phyloP scores from a whole-genome alignment of 1,140 invertebrate genomes.

The Macrosteles quadrilineatus region DNA sequence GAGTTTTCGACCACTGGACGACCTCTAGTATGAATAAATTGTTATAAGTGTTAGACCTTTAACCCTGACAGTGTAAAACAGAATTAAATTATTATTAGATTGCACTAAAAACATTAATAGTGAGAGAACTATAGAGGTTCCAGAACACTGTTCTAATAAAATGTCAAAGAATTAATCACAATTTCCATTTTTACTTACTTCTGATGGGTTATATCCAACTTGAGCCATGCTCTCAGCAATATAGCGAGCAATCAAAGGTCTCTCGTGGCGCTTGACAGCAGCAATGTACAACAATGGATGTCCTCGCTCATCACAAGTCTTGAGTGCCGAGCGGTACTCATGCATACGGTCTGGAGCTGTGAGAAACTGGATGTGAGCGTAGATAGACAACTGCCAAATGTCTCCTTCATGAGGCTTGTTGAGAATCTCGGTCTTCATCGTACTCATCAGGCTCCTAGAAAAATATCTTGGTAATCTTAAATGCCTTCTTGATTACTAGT shows the following conservation, averaged over 20 bases:
- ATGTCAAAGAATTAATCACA: too few species aligned
- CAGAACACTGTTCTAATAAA: too few species aligned
- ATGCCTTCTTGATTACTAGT: too few species aligned
- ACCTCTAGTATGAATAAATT: too few species aligned
- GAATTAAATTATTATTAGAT: too few species aligned
- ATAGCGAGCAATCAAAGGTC: constrained; percentile 12
- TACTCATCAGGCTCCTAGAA: background rate
- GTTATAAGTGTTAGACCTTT: too few species aligned
- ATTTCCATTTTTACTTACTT: background rate
- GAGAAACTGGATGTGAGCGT: background rate
- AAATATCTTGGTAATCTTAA: too few species aligned
- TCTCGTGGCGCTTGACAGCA: background rate
- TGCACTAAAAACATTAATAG: too few species aligned
- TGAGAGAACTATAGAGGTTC: too few species aligned
- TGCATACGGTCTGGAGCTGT: background rate
- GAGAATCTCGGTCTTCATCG: background rate
- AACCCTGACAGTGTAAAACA: too few species aligned
- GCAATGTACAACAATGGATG: background rate
- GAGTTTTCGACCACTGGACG: too few species aligned
- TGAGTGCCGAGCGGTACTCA: background rate
- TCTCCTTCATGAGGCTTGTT: background rate
- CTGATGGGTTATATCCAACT: background rate
- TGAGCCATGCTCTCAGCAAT: background rate
- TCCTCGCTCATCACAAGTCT: background rate
- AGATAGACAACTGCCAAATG: background rate